Base-by-base conservation (phyloP, 2,797 vertebrate species). In the Monodelphis domestica region DNA sequence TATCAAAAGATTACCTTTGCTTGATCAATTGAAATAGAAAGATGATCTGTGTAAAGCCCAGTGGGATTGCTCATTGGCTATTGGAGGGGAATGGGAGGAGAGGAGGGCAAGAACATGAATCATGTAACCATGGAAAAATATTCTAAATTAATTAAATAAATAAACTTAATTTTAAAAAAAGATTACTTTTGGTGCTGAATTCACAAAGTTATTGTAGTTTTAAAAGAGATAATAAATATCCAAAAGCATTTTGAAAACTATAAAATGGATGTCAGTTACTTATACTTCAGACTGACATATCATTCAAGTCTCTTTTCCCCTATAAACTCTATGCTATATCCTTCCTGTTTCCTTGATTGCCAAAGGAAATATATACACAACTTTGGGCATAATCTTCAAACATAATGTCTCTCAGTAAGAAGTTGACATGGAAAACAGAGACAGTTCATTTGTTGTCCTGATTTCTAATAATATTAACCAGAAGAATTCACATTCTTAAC, bases 371-470 rank as follows among this genome's bases (percentile, higher is more conserved):
- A 84, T 50, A 84, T 84, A 84, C 33, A 45, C 38, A 78, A 45
- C 3, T 78, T 78, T 45, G 9, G 21, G 10, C 9, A 84, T 50
- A 50, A 84, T 45, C 70, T 84, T 84, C 70, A 84, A 84, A 84
- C 38, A 26, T 26, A n/a, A 24, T 45, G 70, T 26, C 21, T 9
- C 38, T 78, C 15, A 24, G 70, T 10, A 45, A 78, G 78, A 14
- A 24, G 63, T 38, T 38, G 63, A 78, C 38, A 78, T 45, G 70
- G 70, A 10, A 78, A 38, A 78, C n/a, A 78, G 38, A 84, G 38
- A 88, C 38, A 96, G 54, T 90, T 90, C 54, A 87, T 55, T 57
- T 94, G 90, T 91, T 91, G 87, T 5, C 91, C 92, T 93, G 26
- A 90, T 57, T 90, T 96, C 91, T 89, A 92, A 89, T 84, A 91